Evolutionary conservation across 2,113 vertebrate genomes (phyloP), one percentile per base, ranked within the genome.

Genomic region (Copsychus sechellarum): DNA sequence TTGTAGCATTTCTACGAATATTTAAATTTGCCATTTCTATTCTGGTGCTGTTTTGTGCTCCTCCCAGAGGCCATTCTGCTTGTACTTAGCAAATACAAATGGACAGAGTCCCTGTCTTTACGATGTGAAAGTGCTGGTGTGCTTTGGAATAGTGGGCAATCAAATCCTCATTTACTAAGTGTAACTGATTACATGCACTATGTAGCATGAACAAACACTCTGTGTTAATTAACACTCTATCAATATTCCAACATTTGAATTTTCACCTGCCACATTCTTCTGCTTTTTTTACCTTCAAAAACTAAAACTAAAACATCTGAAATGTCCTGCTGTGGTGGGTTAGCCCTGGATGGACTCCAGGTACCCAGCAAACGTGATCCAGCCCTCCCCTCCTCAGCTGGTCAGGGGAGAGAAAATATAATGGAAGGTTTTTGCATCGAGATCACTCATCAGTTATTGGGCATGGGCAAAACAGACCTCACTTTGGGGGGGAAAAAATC

Each of bases 341-440:
- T 54, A 24, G 61, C 26, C 25, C 19, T 86, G n/a, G 26, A 20
- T 53, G n/a, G 38, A 29, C 3, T 17, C 21, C 69, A 65, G 57
- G 19, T 81, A 38, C n/a, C 19, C 69, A 81, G 12, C 34, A 71
- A 65, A 38, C 22, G 23, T 25, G 38, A 61, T 81, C 13, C 45
- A 40, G 47, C 28, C 10, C 3, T 24, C 9, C 18, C 13, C 25
- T 85, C 6, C 14, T n/a, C n/a, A 58, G 26, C 19, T 76, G 23
- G 23, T 25, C 20, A 24, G 9, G 14, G 51, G 19, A 72, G 23
- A 48, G 7, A n/a, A 54, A 66, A 61, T 26, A 16, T 6, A 79
- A 19, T 0, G 2, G 28, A 78, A 72, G 6, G 8, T 58, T 60
- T 24, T 2, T 26, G 14, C 14, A 56, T 42, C 0, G 0, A 22